A percentile compares a stretch with the other conserved stretches of the same genome.
Conservation (phyloP, 2,888 invertebrate genomes). For the Acrocera orbiculus region DNA sequence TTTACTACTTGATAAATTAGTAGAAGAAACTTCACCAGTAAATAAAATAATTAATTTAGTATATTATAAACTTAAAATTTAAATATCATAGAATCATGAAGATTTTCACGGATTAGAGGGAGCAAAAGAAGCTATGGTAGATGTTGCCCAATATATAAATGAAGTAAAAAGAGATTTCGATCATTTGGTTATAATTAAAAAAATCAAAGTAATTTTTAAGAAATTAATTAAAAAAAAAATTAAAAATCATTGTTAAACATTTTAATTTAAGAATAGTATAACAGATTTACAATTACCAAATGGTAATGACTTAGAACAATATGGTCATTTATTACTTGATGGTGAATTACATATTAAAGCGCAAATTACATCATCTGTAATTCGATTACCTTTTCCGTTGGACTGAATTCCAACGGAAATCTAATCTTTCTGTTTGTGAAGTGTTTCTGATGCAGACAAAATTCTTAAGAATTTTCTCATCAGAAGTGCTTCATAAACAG, state of each 20-base stretch:
- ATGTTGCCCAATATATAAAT: slow-evolving; percentile 92
- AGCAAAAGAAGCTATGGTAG: slow-evolving; percentile 90
- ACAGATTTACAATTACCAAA: slow-evolving; percentile 65
- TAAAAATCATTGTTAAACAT: slow-evolving; percentile 2
- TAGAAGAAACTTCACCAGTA: slow-evolving; percentile 69
- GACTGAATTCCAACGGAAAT: no score
- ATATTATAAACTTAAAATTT: no score
- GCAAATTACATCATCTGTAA: no score
- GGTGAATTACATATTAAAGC: slow-evolving; percentile 86
- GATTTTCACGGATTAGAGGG: slow-evolving; percentile 67
- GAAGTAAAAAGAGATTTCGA: slow-evolving; percentile 96
- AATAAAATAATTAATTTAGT: slow-evolving; percentile 18
- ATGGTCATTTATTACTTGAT: slow-evolving; percentile 81
- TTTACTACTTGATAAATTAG: slow-evolving; percentile 72
- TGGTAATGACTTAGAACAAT: slow-evolving; percentile 67
- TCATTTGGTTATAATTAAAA: slow-evolving; percentile 71
- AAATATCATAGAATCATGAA: slow-evolving; percentile 47
- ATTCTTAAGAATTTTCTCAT: no score
- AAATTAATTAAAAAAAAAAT: no score
- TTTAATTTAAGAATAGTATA: slow-evolving; percentile 45
- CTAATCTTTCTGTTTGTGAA: no score
- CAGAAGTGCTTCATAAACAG: no score
- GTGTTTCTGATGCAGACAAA: no score
- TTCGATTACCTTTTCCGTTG: no score
- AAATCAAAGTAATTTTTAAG: slow-evolving; percentile 62